Evolutionary conservation across 2,888 invertebrate genomes (phyloP).

Genomic region (Chrysolina oricalcia): DNA sequence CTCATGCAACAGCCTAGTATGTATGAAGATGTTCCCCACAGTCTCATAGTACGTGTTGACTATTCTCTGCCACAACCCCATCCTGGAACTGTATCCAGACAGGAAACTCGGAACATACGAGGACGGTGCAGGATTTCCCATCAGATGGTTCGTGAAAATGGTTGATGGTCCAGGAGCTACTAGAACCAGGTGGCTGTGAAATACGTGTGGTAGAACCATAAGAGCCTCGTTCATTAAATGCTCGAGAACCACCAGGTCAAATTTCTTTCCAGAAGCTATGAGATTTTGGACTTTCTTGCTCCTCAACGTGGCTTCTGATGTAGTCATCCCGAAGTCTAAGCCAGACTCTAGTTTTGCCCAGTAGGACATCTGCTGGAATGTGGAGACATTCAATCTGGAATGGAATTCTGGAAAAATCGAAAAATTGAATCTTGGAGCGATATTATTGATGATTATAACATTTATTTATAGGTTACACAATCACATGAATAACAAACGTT

Average conservation of each 20-base stretch:
- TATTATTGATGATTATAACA: no score
- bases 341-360: constrained; percentile 19
- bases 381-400: background rate
- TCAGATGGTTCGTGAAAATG: constrained; percentile 65
- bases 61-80: constrained; percentile 74
- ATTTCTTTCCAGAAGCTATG: constrained; percentile 57
- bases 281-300: constrained; percentile 58
- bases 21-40: constrained; percentile 34
- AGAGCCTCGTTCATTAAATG: constrained; percentile 60
- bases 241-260: constrained; percentile 63
- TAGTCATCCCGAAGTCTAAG: constrained; percentile 4
- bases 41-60: constrained; percentile 69
- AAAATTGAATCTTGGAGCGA: background rate
- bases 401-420: background rate
- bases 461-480: no score
- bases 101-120: constrained; percentile 73
- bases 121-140: constrained; percentile 71
- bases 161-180: constrained; percentile 36
- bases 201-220: constrained; percentile 37
- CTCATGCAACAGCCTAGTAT: constrained; percentile 43
- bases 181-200: constrained; percentile 11
- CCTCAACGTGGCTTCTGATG: constrained; percentile 38
- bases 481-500: no score
- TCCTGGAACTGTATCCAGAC: constrained; percentile 67
- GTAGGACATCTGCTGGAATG: constrained; percentile 23